Evolutionary conservation across 2,797 vertebrate genomes (phyloP).

Genomic region (Chloroceryle inda): DNA sequence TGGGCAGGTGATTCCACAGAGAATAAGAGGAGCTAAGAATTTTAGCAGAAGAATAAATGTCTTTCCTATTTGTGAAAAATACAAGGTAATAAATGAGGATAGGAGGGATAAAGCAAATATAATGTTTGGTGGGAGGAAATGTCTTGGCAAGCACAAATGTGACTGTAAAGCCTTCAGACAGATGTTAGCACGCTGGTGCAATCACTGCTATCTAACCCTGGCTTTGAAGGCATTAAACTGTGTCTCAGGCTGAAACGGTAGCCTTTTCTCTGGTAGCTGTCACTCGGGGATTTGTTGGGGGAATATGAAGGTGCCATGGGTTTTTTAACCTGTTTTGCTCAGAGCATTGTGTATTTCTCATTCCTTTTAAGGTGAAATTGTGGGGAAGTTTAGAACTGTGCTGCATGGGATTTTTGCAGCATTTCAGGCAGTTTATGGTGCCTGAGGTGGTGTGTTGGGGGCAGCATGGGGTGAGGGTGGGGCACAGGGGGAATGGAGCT

Average conservation of each 20-base stretch:
- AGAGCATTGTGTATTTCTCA: neutral
- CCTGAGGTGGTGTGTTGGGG: neutral
- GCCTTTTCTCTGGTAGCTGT: neutral
- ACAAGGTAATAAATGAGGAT: neutral
- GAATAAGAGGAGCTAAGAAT: neutral
- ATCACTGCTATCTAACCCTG: rapidly evolving
- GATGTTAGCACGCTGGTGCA: neutral
- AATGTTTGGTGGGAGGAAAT: neutral
- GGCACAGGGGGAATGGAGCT: neutral
- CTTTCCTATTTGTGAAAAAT: neutral
- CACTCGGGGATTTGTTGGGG: neutral
- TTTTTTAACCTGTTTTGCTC: neutral
- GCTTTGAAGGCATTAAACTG: neutral
- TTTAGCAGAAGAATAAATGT: neutral
- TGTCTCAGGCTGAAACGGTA: neutral
- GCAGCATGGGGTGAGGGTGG: no score
- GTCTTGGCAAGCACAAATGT: neutral
- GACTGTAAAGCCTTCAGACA: neutral
- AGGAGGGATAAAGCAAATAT: neutral
- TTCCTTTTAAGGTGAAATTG: neutral
- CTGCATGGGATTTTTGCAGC: neutral
- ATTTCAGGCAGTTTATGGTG: neutral
- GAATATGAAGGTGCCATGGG: rapidly evolving
- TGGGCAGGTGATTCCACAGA: neutral
- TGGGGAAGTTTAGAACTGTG: neutral